Evolutionary conservation across 2,797 vertebrate species (phyloP).

Genomic region (Microtus agrestis): DNA sequence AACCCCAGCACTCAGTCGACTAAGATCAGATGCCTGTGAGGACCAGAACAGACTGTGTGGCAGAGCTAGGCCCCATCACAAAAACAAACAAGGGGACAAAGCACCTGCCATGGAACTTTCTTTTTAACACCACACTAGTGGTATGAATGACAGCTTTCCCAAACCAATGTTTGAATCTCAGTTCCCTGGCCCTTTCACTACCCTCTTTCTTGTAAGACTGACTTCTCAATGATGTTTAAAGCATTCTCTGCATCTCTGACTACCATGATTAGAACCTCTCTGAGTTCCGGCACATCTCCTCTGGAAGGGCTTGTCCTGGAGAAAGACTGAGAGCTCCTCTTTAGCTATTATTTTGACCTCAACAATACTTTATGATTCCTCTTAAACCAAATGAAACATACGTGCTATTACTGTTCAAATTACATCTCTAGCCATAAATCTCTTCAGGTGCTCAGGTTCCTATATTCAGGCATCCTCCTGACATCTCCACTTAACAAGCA

Average conservation of each 20-base stretch:
- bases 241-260: background rate
- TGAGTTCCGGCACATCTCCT: background rate
- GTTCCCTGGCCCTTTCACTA: background rate
- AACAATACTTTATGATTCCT: background rate
- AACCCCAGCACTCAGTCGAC: background rate
- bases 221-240: background rate
- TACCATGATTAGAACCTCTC: background rate
- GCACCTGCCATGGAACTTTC: background rate
- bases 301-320: background rate
- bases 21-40: background rate
- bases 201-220: background rate
- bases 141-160: background rate
- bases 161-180: background rate
- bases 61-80: background rate
- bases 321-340: background rate
- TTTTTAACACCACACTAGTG: background rate
- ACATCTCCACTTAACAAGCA: background rate
- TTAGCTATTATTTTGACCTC: background rate
- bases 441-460: background rate
- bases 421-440: background rate
- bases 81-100: background rate
- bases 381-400: background rate
- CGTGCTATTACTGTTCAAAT: background rate
- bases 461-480: background rate
- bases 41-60: background rate